Evolutionary conservation across 1,140 invertebrate genomes (phyloP), one percentile per base, ranked within the genome.

Genomic region (Hyposmocoma kahamanoa): DNA sequence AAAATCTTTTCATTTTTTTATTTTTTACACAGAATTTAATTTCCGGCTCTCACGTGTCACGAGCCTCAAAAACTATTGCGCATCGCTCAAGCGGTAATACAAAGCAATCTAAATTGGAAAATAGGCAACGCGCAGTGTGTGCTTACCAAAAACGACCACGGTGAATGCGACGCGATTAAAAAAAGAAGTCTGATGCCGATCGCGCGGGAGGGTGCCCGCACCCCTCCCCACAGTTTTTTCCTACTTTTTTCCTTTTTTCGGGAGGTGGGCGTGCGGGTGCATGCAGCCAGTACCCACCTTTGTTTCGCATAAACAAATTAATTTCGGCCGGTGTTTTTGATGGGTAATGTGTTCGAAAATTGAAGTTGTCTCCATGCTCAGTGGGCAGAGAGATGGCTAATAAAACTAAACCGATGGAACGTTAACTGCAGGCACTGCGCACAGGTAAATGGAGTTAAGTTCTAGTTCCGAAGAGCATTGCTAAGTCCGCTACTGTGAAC

Each of bases 281-380:
- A 84, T 84, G 65, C 78, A 80, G 78, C 75, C 67, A 72, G 77
- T 72, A 66, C 81, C 81, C 73, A 84, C 81, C 81, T 84, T 84
- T 84, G 81, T 84, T 84, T 82, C 79, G 73, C 75, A 84, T 84
- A 84, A 84, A 84, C 81, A 84, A 84, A 84, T 84, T 84, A 84
- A 84, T 84, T 84, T 84, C 68, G 81, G 76, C 67, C 77, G 69
- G 67, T 81, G 76, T 79, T 83, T 81, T 76, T 79, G 80, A 82
- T 82, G 74, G 65, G 76, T 82, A 84, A 84, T 82, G 74, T 73
- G 71, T 75, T 70, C 63, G 57, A 62, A 63, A 63, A 66, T 59
- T 54, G 58, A 51, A 53, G 47, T 59, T 55, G 52, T 54, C 50
- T 56, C 32, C 13, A 15, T 36, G 32, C 18, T 2, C 10, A 13